Base-by-base conservation (phyloP, 2,888 invertebrate species). In the Cactoblastis cactorum region DNA sequence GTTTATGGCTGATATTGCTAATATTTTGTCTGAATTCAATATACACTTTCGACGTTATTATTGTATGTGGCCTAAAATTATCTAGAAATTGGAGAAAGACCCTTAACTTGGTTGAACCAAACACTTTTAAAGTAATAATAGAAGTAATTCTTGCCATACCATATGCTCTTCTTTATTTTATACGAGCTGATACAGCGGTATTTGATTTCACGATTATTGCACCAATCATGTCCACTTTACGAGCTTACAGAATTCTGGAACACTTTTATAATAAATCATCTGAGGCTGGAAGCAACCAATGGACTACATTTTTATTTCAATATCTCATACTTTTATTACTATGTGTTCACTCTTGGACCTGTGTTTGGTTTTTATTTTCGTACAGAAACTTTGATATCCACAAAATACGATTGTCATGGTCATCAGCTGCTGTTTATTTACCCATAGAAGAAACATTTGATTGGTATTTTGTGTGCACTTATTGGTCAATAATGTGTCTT, bases 291-390 rank as follows among this genome's bases (percentile, higher is more conserved):
- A 83, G 84, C 50, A 88, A 88, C 62, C 90, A 88, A 62, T 88
- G 88, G 84, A 82, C 82, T 12, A 83, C 84, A 18, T 90, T 90
- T 61, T 66, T 90, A 39, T 77, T 82, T n/a, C 87, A 90, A 62
- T 90, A 90, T 59, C 67, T 89, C 1, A 80, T 83, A 57, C 74
- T 86, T 22, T 83, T 91, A 53, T 57, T 88, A 37, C 54, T 90
- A 14, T 79, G 83, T 22, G 81, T 85, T 8, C 91, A 91, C 59
- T 82, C 83, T 3, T 81, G 83, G 75, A 83, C 89, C 11, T 90
- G 90, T 56, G 67, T 90, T 19, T 90, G 89, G 88, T 90, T 78
- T 65, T 63, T 88, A 22, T 79, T 83, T 63, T 77, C 90, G 1
- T 79, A 83, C 53, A 77, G 70, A 65, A 65, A 65, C 51, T 88